These are phyloP conservation scores for Hylyphantes graminicola DNA, from an alignment of 1,140 invertebrate species.

Conservation along the genomic window DNA sequence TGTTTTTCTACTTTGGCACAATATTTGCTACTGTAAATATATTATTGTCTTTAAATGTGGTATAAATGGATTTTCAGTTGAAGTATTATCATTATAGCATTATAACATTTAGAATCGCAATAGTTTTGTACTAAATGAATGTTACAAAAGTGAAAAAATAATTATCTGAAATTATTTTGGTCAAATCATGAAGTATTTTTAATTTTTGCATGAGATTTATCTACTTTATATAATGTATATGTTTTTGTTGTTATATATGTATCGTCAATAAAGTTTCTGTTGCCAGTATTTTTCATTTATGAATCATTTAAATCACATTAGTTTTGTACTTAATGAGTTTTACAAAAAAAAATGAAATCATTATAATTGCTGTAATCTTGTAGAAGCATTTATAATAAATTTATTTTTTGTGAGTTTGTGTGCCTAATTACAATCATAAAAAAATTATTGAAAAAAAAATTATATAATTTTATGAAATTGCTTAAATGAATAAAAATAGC, in stretches of 20 bases:
- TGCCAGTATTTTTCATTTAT: slow-evolving; percentile 10
- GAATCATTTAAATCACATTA: slow-evolving; percentile 3
- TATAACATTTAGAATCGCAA: no score
- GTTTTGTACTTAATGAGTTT: slow-evolving; percentile 30
- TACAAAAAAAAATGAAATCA: slow-evolving; percentile 2
- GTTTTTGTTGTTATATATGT: neutral
- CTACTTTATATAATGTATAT: neutral
- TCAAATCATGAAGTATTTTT: neutral
- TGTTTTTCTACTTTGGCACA: no score
- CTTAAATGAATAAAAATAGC: no score
- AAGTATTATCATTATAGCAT: no score
- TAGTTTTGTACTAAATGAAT: no score
- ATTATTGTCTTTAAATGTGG: no score
- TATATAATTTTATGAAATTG: no score
- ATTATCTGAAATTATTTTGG: no score
- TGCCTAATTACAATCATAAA: neutral
- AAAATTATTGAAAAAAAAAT: no score
- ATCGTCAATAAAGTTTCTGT: slow-evolving; percentile 11
- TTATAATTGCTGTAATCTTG: slow-evolving; percentile 18
- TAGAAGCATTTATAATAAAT: slow-evolving; percentile 23
- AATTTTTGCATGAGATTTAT: neutral
- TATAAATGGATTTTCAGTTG: no score
- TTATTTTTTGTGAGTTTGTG: neutral
- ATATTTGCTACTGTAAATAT: no score
- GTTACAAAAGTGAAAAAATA: no score